A percentile compares a stretch with the other conserved stretches of the same genome.
Conservation (phyloP, 1,140 invertebrate species). For the Nylanderia fulva region DNA sequence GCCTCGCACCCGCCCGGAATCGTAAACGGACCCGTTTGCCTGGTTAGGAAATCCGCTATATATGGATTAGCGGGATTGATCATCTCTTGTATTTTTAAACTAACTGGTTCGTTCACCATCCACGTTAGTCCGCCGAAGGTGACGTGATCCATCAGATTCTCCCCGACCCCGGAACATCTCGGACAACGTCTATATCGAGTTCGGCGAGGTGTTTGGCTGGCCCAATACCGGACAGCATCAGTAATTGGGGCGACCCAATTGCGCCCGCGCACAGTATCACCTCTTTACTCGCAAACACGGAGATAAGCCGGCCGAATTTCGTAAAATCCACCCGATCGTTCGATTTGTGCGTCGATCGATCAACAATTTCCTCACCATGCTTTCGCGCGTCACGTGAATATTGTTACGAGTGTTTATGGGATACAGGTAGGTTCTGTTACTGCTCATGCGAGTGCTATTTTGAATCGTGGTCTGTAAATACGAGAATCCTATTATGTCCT, state of each 20-base stretch:
- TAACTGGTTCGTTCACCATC: slow-evolving; percentile 86
- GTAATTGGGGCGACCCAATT: slow-evolving; percentile 91
- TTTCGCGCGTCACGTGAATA: slow-evolving; percentile 88
- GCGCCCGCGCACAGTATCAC: slow-evolving; percentile 92
- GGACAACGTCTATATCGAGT: slow-evolving; percentile 88
- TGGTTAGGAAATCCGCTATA: slow-evolving; percentile 84
- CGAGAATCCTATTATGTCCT: slow-evolving; percentile 88
- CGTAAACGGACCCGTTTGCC: slow-evolving; percentile 90
- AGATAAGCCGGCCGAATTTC: slow-evolving; percentile 85
- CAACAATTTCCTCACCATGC: slow-evolving; percentile 90
- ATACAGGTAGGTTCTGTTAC: slow-evolving; percentile 91
- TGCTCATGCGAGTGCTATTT: slow-evolving; percentile 91
- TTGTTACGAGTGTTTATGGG: slow-evolving; percentile 88
- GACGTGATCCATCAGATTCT: slow-evolving; percentile 93
- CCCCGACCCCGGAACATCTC: slow-evolving; percentile 92
- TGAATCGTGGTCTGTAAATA: slow-evolving; percentile 89
- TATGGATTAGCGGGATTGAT: slow-evolving; percentile 75
- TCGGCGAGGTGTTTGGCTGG: slow-evolving; percentile 90
- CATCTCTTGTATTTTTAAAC: slow-evolving; percentile 63
- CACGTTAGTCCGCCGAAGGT: slow-evolving; percentile 90
- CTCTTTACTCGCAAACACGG: slow-evolving; percentile 89
- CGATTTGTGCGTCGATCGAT: slow-evolving; percentile 88
- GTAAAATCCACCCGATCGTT: slow-evolving; percentile 89
- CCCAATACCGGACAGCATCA: slow-evolving; percentile 94
- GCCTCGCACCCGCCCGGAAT: slow-evolving; percentile 94